Base-by-base conservation (phyloP, 2,888 invertebrate genomes). In the Theretra japonica region DNA sequence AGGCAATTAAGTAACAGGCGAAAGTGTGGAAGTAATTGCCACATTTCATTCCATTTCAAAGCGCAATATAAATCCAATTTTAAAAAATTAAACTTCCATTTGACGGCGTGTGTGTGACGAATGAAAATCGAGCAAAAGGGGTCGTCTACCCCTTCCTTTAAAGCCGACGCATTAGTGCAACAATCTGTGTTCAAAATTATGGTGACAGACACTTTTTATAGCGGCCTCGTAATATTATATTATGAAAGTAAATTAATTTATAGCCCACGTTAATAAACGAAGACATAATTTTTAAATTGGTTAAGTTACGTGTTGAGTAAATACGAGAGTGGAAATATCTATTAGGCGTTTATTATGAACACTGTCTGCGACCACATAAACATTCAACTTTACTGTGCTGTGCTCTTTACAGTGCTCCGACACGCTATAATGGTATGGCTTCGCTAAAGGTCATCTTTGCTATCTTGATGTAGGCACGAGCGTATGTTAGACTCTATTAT, bases 161-260 rank as follows among this genome's bases (percentile, higher is more conserved):
- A 87, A 88, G 82, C 82, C 85, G 81, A 83, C 82, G 85, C 87
- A 88, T 91, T 88, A 90, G 88, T 83, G 87, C 88, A 86, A 90
- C 93, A 93, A 92, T 93, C 93, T 93, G 93, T 92, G 92, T 90
- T 87, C 86, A 86, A 91, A 92, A 90, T 93, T 90, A 93, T 91
- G 88, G 89, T 90, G 91, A 92, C 91, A 90, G 89, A 88, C 84
- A 90, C 81, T 86, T 91, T 92, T 92, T 92, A 92, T 90, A 84
- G 88, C 86, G 79, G 83, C 86, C 75, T 83, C 79, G 80, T 86
- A 84, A 87, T 87, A 89, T 87, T 86, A 89, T 88, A 90, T 87
- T 88, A 85, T 86, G 85, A 85, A 88, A 82, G 81, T 89, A 86
- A 88, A 93, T 92, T 91, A 92, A 92, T 93, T 92, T 93, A 93